phyloP scores from a whole-genome alignment of 1,140 invertebrate species.

The Drosophila mojavensis region DNA sequence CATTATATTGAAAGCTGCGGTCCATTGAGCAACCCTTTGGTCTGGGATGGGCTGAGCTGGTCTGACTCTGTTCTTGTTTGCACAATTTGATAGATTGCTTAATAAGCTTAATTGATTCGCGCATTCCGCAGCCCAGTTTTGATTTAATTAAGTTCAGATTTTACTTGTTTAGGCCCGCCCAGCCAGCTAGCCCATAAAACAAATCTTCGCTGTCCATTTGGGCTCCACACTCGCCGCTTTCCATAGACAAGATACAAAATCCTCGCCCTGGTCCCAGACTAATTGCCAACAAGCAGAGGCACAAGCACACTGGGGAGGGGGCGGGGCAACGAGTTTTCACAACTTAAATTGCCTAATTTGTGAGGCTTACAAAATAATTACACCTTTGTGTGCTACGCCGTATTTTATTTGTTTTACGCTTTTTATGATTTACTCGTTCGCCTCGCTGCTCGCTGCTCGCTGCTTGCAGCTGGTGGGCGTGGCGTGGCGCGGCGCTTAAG shows the following conservation, averaged over 20 bases:
- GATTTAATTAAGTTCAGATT: conserved; percentile 79
- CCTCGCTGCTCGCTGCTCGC: neutral
- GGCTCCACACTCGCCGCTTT: conserved; percentile 26
- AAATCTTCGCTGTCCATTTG: conserved; percentile 1
- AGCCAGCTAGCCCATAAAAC: neutral
- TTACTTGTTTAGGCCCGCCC: conserved; percentile 33
- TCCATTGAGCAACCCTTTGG: conserved; percentile 49
- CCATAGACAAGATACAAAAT: conserved; percentile 37
- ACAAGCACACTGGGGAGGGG: conserved; percentile 1
- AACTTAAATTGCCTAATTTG: conserved; percentile 83
- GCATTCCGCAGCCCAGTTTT: conserved; percentile 66
- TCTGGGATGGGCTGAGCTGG: neutral
- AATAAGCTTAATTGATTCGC: conserved; percentile 83
- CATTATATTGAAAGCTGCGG: conserved; percentile 61
- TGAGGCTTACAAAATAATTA: conserved; percentile 78
- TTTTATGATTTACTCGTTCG: conserved; percentile 44
- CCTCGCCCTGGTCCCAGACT: neutral
- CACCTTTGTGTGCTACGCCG: conserved; percentile 49
- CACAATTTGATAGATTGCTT: conserved; percentile 81
- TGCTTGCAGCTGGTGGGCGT: neutral
- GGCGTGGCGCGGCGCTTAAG: conserved; percentile 18
- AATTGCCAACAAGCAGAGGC: conserved; percentile 30
- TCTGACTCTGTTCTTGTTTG: conserved; percentile 45
- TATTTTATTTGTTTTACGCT: conserved; percentile 48
- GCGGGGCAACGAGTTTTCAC: conserved; percentile 20